Evolutionary conservation across 2,113 vertebrate species (phyloP), one percentile per base, ranked within the genome.

Genomic region (Ptilorrhoa leucosticta): DNA sequence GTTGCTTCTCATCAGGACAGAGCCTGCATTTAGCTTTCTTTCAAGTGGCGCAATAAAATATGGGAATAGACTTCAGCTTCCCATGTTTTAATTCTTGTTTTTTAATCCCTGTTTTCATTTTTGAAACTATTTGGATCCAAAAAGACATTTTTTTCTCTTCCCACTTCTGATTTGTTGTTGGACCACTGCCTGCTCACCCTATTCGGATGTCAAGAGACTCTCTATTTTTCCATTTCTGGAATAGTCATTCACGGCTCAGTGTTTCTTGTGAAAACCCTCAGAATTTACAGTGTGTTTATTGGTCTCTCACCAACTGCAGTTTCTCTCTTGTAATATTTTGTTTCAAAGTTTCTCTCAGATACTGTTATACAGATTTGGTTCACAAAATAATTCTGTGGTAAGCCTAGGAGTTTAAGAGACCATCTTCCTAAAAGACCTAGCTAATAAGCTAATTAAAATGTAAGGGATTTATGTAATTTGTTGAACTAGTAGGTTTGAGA

Each of bases 81-180:
- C 60, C 80, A 47, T 95, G 81, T 96, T 96, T 97, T 87, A 94
- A 64, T 87, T 92, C 60, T 91, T 83, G 92, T 89, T 83, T 95
- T 96, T 94, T 90, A 90, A 86, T 95, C 93, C 56, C 71, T 92
- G 83, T 96, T 98, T 97, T 96, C 58, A 91, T 96, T 97, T 96
- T 83, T 15, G 0, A 85, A 96, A 48, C 53, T 86, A 33, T 95
- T 95, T 96, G 95, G 79, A 90, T 93, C 51, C 1, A 14, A 94
- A 60, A 53, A 75, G 73, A n/a, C 72, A 30, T 87, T 95, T 95
- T 88, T 87, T 81, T 72, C 54, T 50, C 83, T 82, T 96, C 57
- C 84, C 71, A 79, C 57, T 94, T 95, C 91, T 91, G 77, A 83
- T 96, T 90, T 93, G 89, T 87, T 95, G 88, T 87, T 79, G 89